phyloP scores from a whole-genome alignment of 2,888 invertebrate species.

The Pimpla rufipes region DNA sequence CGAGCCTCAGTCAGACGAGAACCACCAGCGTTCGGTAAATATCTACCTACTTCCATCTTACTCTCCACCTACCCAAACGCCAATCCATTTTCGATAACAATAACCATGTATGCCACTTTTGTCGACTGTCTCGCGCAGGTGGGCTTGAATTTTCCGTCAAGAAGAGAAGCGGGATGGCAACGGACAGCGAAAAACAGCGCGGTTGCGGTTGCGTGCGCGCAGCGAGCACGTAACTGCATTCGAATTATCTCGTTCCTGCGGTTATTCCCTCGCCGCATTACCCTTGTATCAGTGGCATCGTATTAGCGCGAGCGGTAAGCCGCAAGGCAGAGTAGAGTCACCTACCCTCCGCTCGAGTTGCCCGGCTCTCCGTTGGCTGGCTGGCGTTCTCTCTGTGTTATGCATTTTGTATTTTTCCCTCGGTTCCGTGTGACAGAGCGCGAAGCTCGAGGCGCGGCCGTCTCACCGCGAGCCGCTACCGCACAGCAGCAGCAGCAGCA shows the following conservation, averaged over 20 bases:
- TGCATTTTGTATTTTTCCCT: constrained; percentile 11
- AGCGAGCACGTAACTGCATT: constrained; percentile 12
- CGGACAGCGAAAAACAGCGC: neutral
- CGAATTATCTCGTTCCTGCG: constrained; percentile 18
- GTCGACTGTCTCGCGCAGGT: constrained; percentile 49
- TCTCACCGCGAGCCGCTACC: too few relatives aligned
- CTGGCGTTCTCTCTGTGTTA: neutral
- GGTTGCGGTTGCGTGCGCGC: neutral
- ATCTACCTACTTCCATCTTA: neutral
- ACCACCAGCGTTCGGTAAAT: constrained; percentile 84
- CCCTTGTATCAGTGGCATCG: neutral
- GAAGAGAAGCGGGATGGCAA: too few relatives aligned
- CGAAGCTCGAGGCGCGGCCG: neutral
- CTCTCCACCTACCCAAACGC: too few relatives aligned
- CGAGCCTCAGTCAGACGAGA: constrained; percentile 84
- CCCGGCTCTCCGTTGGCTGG: neutral
- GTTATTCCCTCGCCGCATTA: neutral
- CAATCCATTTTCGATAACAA: too few relatives aligned
- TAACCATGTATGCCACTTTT: too few relatives aligned
- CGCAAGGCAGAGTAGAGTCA: neutral
- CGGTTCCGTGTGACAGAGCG: neutral
- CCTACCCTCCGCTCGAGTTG: too few relatives aligned
- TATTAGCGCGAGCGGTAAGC: neutral
- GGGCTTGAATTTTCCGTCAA: constrained; percentile 50
- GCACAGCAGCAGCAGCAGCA: too few relatives aligned